Evolutionary conservation across 2,888 invertebrate species (phyloP), one percentile per base, ranked within the genome.

Genomic region (Ichneumoninae sp.): DNA sequence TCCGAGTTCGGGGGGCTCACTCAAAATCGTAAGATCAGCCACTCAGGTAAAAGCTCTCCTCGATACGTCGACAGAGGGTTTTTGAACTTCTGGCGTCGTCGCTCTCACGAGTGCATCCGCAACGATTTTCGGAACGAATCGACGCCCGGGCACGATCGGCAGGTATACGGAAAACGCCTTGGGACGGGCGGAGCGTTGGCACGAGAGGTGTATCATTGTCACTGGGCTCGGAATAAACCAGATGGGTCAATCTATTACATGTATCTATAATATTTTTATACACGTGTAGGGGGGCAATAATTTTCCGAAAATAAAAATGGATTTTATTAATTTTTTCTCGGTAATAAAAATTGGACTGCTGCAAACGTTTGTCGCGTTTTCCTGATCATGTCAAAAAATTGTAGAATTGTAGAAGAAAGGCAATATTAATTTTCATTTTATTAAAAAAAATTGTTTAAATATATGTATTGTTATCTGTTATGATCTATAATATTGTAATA

Each of bases 21-120:
- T 22, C 52, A 8, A 36, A 36, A 75, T 33, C 76, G 76, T 65
- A 75, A 66, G 52, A 75, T 47, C 74, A 16, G 26, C 50, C 22
- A 68, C 73, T 73, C 63, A 81, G 81, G 77, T 83, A 81, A 81
- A 76, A 71, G 73, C 8, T 54, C 76, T 71, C 52, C 7, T 36
- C 50, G 33, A 70, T 65, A 36, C 65, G 36, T 71, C 71, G 66
- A 75, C 47, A 33, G 47, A 22, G 30, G 19, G 2, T 30, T 65
- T 22, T 30, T 30, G 63, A 75, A 75, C 73, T 73, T 71, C 60
- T 73, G 44, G 57, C 71, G 36, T 16, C 16, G 26, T 5, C 30
- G n/a, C 30, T 74, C 44, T 47, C 65, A 50, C 26, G 40, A 57
- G 33, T 33, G 65, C 50, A 65, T 65, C 50, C 22, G 44, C 74